phyloP scores from a whole-genome alignment of 2,113 vertebrate genomes.

The Alexandromys fortis region DNA sequence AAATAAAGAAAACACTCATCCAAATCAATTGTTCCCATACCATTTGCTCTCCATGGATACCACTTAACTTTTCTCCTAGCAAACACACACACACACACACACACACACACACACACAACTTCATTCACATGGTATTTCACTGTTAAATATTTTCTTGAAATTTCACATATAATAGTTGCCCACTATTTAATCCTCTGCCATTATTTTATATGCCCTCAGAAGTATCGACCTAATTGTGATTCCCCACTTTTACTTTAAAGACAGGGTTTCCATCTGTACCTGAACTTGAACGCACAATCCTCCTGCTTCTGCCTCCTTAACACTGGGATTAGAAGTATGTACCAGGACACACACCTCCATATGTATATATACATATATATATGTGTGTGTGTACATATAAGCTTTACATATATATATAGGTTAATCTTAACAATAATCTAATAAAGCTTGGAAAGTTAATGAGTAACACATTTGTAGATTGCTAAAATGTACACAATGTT shows the following conservation, averaged over 20 bases:
- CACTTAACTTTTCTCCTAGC: conserved; percentile 38
- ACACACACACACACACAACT: background rate
- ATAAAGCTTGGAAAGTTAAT: conserved; percentile 18
- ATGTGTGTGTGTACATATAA: background rate
- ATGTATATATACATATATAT: background rate
- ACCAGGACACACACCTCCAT: background rate
- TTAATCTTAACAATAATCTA: background rate
- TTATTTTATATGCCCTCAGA: conserved; percentile 8
- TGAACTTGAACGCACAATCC: background rate
- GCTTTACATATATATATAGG: background rate
- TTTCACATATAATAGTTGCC: conserved; percentile 35
- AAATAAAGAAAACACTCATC: background rate
- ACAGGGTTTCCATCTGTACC: background rate
- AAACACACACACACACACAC: background rate
- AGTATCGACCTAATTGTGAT: conserved; percentile 13
- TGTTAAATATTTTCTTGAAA: conserved; percentile 42
- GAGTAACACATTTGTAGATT: background rate
- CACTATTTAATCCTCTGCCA: conserved; percentile 4
- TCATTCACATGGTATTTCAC: conserved; percentile 11
- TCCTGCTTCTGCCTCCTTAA: background rate
- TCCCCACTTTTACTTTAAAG: background rate
- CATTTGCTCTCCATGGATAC: conserved; percentile 42
- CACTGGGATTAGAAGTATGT: background rate
- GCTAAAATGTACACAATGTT: background rate
- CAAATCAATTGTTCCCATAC: conserved; percentile 11